A percentile compares a stretch with the other conserved stretches of the same genome.
phyloP scores from a whole-genome alignment of 2,888 invertebrate species.

The Ceriagrion tenellum region DNA sequence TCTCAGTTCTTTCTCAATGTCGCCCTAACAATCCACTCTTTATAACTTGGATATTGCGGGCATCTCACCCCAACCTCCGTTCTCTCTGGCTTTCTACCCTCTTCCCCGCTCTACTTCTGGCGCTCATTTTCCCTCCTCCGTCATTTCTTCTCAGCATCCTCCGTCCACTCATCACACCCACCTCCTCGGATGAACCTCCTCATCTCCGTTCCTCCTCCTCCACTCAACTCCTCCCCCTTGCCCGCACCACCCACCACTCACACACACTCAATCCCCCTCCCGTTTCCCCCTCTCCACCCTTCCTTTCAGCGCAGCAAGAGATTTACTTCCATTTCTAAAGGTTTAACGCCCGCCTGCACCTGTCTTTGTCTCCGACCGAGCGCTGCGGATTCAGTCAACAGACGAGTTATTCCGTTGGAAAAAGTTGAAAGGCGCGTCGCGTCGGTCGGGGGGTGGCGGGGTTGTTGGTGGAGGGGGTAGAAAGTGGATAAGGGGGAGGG shows the following conservation, averaged over 20 bases:
- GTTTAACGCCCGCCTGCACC: conserved; percentile 65
- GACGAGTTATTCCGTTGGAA: conserved; percentile 66
- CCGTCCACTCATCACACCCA: background rate
- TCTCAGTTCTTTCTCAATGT: too few species aligned
- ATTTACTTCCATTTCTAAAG: conserved; percentile 66
- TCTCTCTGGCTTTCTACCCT: background rate
- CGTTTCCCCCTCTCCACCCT: background rate
- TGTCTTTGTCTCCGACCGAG: conserved; percentile 65
- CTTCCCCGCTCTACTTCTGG: too few species aligned
- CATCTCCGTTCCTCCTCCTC: background rate
- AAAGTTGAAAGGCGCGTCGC: conserved; percentile 62
- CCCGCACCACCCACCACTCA: background rate
- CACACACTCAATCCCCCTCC: background rate
- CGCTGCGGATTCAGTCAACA: conserved; percentile 64
- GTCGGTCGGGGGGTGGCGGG: background rate
- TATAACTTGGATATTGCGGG: too few species aligned
- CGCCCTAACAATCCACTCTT: too few species aligned
- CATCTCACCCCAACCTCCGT: too few species aligned
- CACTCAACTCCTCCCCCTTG: background rate
- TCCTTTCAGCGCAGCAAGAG: conserved; percentile 43
- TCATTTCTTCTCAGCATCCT: background rate
- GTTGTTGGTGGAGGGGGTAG: conserved; percentile 9
- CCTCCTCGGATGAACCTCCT: background rate
- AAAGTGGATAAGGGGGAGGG: background rate
- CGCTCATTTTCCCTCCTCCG: background rate